Conservation (phyloP, 2,797 vertebrate genomes). For the Muraenolepis orangiensis region DNA sequence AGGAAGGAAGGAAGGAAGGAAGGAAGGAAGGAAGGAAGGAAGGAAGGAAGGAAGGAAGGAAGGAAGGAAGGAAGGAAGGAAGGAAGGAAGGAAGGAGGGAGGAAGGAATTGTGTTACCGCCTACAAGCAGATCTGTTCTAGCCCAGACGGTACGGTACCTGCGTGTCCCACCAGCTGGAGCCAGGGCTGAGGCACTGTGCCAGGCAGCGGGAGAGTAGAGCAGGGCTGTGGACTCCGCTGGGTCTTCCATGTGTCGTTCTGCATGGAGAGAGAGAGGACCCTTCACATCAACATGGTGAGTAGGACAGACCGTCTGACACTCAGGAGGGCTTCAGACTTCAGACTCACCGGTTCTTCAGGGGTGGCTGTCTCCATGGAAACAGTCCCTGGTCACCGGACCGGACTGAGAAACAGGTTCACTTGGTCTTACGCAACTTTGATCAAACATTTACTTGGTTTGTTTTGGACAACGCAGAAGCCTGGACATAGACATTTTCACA, state of each 20-base stretch:
- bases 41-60: not conserved
- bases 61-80: not conserved
- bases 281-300: slow-evolving; percentile 5
- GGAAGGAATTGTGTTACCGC: not conserved
- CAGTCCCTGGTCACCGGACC: slow-evolving; percentile 39
- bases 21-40: not conserved
- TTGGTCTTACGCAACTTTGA: slow-evolving; percentile 43
- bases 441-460: slow-evolving; percentile 66
- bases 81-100: not conserved
- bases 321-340: slow-evolving; percentile 51
- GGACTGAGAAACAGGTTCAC: slow-evolving; percentile 34
- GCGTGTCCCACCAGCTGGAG: slow-evolving; percentile 84
- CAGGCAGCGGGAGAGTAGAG: slow-evolving; percentile 68
- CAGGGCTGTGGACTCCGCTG: slow-evolving; percentile 73
- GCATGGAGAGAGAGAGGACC: slow-evolving; percentile 31
- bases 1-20: not conserved
- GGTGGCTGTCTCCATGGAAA: slow-evolving; percentile 56
- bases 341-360: slow-evolving; percentile 45
- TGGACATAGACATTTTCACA: not conserved
- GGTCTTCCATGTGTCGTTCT: slow-evolving; percentile 78
- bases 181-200: slow-evolving; percentile 77
- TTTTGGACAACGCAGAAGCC: slow-evolving; percentile 34
- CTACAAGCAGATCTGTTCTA: not conserved
- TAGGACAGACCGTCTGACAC: slow-evolving; percentile 14
- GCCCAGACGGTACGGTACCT: slow-evolving; percentile 53